phyloP scores from a whole-genome alignment of 2,797 vertebrate genomes.

The Poecilia wingei region DNA sequence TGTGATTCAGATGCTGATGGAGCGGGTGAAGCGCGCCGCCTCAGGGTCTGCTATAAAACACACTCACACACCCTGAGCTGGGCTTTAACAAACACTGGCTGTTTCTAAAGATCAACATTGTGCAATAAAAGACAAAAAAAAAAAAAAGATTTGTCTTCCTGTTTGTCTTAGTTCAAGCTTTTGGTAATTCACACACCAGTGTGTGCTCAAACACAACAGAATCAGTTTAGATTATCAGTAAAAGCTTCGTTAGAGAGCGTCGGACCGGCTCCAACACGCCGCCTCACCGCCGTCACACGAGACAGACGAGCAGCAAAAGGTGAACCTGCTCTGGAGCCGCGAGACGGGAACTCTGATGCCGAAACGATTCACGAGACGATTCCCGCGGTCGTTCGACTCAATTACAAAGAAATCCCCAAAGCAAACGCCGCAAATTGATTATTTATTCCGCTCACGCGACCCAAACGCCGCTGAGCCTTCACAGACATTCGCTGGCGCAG shows the following conservation, averaged over 20 bases:
- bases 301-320: not conserved
- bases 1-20: constrained; percentile 70
- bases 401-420: not conserved
- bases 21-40: constrained; percentile 59
- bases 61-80: constrained; percentile 25
- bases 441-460: not conserved
- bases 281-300: not conserved
- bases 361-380: not conserved
- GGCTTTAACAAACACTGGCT: constrained; percentile 2
- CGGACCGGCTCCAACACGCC: not conserved
- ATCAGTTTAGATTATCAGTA: not conserved
- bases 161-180: not conserved
- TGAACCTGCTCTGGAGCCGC: not conserved
- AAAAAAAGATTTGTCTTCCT: not conserved
- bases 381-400: not conserved
- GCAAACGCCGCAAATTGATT: not conserved
- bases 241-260: not conserved
- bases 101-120: not conserved
- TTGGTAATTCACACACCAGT: not conserved
- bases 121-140: not conserved
- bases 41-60: constrained; percentile 51
- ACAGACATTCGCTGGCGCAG: not conserved
- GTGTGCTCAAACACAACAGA: not conserved
- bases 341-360: not conserved
- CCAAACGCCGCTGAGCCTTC: not conserved